Base-by-base conservation (phyloP, 2,888 invertebrate species). In the Pandemis corylana region DNA sequence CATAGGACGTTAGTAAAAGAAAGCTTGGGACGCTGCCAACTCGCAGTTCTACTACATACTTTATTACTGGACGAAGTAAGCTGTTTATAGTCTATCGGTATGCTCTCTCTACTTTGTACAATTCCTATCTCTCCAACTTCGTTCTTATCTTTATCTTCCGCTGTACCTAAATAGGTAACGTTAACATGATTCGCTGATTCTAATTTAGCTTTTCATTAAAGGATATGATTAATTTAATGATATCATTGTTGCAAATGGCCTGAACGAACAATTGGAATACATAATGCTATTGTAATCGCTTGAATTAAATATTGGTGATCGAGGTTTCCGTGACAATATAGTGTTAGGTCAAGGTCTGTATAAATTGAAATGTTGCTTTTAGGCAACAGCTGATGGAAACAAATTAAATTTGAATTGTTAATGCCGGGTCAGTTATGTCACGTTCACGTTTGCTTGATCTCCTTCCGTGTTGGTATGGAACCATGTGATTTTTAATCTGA, bases 1-100 rank as follows among this genome's bases (percentile, higher is more conserved):
- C 83, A 84, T 80, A 84, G 82, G 82, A 85, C 84, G 83, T 87
- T 85, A 85, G 87, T 88, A 84, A 85, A 85, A 83, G 81, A 81
- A 79, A 79, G 80, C 88, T 90, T 90, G 89, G 78, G 78, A 76
- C 62, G 75, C 76, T 85, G 89, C 89, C 89, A 89, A 77, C 84
- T 84, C 83, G 75, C 71, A 74, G 78, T 78, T 82, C 80, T 82
- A 81, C 62, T 71, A 64, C 68, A 68, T 72, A 71, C 68, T 72
- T 75, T 71, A 71, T 71, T 51, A 62, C 68, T 68, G 68, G 65
- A 36, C 63, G 63, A 70, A 67, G 74, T 77, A 71, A 74, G 77
- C 77, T 77, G 77, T 80, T 80, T 81, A 77, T 80, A 81, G 78
- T 72, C 72, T 51, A 56, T 56, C 7, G 51, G 76, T 66, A 72